Evolutionary conservation across 2,888 invertebrate genomes (phyloP).

Genomic region (Teinopalpus imperialis): DNA sequence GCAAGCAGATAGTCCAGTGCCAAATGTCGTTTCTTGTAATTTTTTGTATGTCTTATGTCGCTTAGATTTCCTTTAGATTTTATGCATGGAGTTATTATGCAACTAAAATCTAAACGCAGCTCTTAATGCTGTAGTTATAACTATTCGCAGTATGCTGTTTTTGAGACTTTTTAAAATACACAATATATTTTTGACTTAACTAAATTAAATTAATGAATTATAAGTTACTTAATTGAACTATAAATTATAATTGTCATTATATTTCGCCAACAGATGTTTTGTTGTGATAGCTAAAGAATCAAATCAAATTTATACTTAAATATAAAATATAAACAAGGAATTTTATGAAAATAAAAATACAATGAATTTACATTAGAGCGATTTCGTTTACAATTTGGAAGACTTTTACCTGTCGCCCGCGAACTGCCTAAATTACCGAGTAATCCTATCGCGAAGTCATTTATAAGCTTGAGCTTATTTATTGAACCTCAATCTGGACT

Average conservation of each 20-base stretch:
- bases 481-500: constrained; percentile 4
- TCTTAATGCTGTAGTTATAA: no score
- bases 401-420: constrained; percentile 14
- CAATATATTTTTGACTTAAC: no score
- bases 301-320: neutral
- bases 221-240: no score
- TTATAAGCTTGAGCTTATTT: constrained; percentile 12
- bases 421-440: constrained; percentile 16
- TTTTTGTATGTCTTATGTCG: no score
- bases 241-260: neutral
- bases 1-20: no score
- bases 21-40: no score
- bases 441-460: constrained; percentile 14
- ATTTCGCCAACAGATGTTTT: neutral
- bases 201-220: no score
- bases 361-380: constrained; percentile 6
- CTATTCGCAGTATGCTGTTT: no score
- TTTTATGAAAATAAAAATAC: constrained; percentile 2
- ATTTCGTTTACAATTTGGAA: constrained; percentile 18
- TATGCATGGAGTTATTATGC: no score
- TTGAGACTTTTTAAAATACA: no score
- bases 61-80: no score
- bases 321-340: neutral
- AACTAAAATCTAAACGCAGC: no score
- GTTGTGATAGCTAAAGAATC: neutral